Evolutionary conservation across 2,797 vertebrate species (phyloP).

Genomic region (Halcyon smyrnensis): DNA sequence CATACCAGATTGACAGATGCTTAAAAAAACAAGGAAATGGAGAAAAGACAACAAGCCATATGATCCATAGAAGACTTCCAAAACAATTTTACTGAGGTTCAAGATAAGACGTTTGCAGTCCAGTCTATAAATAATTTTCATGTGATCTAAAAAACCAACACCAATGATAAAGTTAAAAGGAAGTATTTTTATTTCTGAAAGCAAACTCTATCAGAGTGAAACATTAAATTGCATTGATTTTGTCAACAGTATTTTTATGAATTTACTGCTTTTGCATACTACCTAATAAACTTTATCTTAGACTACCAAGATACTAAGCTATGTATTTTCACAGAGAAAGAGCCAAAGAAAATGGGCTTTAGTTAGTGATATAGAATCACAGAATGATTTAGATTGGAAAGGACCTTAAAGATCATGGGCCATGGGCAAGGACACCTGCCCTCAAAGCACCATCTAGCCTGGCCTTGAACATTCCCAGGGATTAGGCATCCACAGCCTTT

Average conservation of each 20-base stretch:
- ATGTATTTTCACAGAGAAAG: not conserved
- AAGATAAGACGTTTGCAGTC: not conserved
- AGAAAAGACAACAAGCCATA: not conserved
- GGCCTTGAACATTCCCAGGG: not conserved
- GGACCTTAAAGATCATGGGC: not conserved
- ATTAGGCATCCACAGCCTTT: not conserved
- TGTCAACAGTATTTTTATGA: not conserved
- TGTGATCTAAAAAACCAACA: not conserved
- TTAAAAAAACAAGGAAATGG: not conserved
- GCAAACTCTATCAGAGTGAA: not conserved
- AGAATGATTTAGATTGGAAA: not conserved
- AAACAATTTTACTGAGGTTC: not conserved
- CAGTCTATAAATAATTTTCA: not conserved
- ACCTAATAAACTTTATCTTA: not conserved
- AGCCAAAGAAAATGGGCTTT: not conserved
- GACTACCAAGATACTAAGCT: not conserved
- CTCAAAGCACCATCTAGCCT: not conserved
- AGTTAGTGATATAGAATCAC: not conserved
- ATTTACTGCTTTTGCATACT: not conserved
- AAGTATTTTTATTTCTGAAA: not conserved
- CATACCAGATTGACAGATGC: not conserved
- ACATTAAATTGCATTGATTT: not conserved
- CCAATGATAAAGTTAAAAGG: not conserved
- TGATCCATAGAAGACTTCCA: not conserved
- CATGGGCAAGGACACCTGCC: not conserved